Evolutionary conservation across 2,888 invertebrate species (phyloP).

Genomic region (Trypoxylon attenuatum): DNA sequence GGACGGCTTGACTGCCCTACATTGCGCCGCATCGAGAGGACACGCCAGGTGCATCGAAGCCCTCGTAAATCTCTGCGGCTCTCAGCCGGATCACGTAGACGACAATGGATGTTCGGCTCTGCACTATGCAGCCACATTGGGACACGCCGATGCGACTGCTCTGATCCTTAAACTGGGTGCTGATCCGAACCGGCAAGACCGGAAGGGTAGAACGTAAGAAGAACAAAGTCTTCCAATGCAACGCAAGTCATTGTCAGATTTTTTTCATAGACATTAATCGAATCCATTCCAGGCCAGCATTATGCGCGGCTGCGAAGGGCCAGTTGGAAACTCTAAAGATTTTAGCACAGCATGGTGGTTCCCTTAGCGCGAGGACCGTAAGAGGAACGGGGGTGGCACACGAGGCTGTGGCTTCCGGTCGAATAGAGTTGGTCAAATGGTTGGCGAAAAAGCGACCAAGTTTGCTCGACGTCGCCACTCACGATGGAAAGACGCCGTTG

Average conservation of each 20-base stretch:
- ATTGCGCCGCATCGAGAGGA: conserved; percentile 97
- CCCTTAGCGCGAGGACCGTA: conserved; percentile 93
- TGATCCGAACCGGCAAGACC: conserved; percentile 93
- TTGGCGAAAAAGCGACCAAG: conserved; percentile 88
- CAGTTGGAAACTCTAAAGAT: conserved; percentile 91
- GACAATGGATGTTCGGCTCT: conserved; percentile 96
- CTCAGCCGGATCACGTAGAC: conserved; percentile 90
- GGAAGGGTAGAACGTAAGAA: conserved; percentile 88
- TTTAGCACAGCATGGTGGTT: conserved; percentile 84
- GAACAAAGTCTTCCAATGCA: background rate
- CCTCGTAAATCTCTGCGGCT: conserved; percentile 90
- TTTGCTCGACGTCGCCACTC: conserved; percentile 90
- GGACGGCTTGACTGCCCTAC: conserved; percentile 95
- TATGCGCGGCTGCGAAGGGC: conserved; percentile 97
- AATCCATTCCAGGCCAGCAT: conserved; percentile 81
- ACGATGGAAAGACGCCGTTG: conserved; percentile 93
- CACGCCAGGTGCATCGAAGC: conserved; percentile 94
- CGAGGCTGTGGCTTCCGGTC: conserved; percentile 95
- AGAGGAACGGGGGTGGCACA: conserved; percentile 97
- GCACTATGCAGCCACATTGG: conserved; percentile 97
- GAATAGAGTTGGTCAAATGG: conserved; percentile 93
- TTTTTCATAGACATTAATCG: background rate
- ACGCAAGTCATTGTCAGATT: background rate
- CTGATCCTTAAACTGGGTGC: conserved; percentile 92
- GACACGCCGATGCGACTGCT: conserved; percentile 95